phyloP scores from a whole-genome alignment of 1,140 invertebrate genomes.

The Chlorops oryzae region DNA sequence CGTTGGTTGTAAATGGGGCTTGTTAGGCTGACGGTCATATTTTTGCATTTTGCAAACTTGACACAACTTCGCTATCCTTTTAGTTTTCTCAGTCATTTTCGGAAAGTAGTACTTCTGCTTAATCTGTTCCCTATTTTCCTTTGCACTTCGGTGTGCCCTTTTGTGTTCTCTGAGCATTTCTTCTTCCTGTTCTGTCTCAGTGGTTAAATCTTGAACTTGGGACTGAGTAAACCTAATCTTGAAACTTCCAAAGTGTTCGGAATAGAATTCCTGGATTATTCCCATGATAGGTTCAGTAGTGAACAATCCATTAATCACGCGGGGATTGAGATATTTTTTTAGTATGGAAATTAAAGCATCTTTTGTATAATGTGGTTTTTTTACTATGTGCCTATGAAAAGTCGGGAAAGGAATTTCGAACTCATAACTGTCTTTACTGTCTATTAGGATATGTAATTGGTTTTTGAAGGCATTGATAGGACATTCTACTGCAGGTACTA shows the following conservation, averaged over 20 bases:
- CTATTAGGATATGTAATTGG: slow-evolving; percentile 11
- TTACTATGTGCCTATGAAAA: slow-evolving; percentile 10
- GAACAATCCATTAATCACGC: slow-evolving; percentile 7
- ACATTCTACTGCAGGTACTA: slow-evolving; percentile 7
- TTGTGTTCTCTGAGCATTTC: slow-evolving; percentile 7
- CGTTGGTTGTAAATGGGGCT: slow-evolving; percentile 3
- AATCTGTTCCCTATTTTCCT: slow-evolving; percentile 12
- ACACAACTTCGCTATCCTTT: slow-evolving; percentile 4
- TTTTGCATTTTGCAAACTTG: slow-evolving; percentile 9
- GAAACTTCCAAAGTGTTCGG: slow-evolving; percentile 9
- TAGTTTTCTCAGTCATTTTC: slow-evolving; percentile 2
- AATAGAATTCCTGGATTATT: slow-evolving; percentile 13
- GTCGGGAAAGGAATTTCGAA: too few relatives aligned
- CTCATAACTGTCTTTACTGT: slow-evolving; percentile 2
- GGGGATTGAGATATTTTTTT: slow-evolving; percentile 12
- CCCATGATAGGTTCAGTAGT: slow-evolving; percentile 9
- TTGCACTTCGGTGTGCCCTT: slow-evolving; percentile 9
- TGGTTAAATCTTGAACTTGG: neutral
- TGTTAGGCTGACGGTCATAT: slow-evolving; percentile 11
- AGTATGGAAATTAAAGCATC: slow-evolving; percentile 6
- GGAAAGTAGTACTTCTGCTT: slow-evolving; percentile 11
- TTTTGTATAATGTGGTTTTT: neutral
- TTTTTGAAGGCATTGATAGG: slow-evolving; percentile 17
- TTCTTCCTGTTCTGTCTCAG: slow-evolving; percentile 5
- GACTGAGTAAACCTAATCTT: slow-evolving; percentile 12